Evolutionary conservation across 2,797 vertebrate species (phyloP).

Genomic region (Sylvilagus floridanus): DNA sequence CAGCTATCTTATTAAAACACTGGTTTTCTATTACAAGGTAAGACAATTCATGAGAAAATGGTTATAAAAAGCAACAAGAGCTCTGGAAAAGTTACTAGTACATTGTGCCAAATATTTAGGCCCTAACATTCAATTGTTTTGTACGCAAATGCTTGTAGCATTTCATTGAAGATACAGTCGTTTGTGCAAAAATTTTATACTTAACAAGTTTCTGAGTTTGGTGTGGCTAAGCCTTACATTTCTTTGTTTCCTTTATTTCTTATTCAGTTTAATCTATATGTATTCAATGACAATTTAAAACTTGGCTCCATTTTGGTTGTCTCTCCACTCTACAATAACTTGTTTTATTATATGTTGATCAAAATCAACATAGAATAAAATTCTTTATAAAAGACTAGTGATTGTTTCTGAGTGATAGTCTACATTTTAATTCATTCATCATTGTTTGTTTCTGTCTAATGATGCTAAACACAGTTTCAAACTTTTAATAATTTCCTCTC

Average conservation of each 20-base stretch:
- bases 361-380: not conserved
- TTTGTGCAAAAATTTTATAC: not conserved
- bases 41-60: constrained; percentile 56
- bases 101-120: constrained; percentile 4
- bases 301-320: not conserved
- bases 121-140: constrained; percentile 16
- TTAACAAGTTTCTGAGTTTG: constrained; percentile 22
- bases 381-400: constrained; percentile 34
- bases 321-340: constrained; percentile 14
- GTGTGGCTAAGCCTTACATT: not conserved
- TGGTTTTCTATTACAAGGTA: not conserved
- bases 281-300: constrained; percentile 37
- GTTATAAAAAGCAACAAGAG: constrained; percentile 44
- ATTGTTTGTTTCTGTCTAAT: constrained; percentile 32
- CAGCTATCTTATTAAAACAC: constrained; percentile 6
- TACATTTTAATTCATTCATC: constrained; percentile 42
- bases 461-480: constrained; percentile 10
- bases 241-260: not conserved
- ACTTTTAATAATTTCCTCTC: constrained; percentile 7
- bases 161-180: not conserved
- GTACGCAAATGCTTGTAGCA: constrained; percentile 8
- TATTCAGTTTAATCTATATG: not conserved
- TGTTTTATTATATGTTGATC: constrained; percentile 41
- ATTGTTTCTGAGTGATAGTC: constrained; percentile 26
- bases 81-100: not conserved